These are phyloP conservation scores for Martes martes DNA, from an alignment of 2,113 vertebrate genomes.

Conservation along the genomic window DNA sequence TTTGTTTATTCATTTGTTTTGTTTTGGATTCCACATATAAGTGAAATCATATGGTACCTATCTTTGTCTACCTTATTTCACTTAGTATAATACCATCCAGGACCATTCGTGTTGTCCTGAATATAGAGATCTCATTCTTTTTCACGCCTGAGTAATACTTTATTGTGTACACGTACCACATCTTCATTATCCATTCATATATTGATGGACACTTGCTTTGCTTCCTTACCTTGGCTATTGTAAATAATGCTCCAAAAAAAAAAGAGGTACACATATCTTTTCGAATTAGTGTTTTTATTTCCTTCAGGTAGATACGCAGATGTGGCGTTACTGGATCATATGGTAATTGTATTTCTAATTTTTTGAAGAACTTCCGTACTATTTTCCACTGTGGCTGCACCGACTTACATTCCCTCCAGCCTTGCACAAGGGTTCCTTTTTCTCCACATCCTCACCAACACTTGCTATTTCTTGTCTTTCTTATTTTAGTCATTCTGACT, in stretches of 20 bases:
- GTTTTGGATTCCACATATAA: not conserved
- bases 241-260: not conserved
- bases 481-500: not conserved
- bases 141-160: not conserved
- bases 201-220: not conserved
- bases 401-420: not conserved
- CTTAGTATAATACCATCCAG: not conserved
- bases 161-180: not conserved
- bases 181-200: not conserved
- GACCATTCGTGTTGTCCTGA: not conserved
- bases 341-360: not conserved
- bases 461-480: not conserved
- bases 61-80: not conserved
- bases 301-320: not conserved
- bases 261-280: not conserved
- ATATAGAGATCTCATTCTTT: not conserved
- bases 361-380: not conserved
- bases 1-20: not conserved
- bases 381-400: not conserved
- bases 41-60: not conserved
- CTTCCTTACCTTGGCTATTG: not conserved
- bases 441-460: not conserved
- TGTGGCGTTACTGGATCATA: not conserved
- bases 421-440: not conserved
- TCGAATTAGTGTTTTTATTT: not conserved